Evolutionary conservation across 2,797 vertebrate genomes (phyloP), one percentile per base, ranked within the genome.

Genomic region (Oreortyx pictus): DNA sequence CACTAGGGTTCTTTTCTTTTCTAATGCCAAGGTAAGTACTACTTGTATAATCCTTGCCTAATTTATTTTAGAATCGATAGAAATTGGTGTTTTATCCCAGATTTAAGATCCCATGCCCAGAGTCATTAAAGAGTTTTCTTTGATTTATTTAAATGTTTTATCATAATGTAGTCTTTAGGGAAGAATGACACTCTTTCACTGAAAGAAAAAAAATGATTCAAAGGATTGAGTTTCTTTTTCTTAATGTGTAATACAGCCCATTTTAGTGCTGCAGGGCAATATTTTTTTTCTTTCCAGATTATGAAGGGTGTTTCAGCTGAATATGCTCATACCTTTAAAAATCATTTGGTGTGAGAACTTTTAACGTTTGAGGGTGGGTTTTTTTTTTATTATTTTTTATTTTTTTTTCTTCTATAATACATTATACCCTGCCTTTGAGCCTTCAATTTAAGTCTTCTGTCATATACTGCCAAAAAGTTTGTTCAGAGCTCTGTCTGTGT

Each of bases 391-490:
- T 41, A 14, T 41, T 41, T 41, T 5, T 39, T 39, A 39, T 39
- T 39, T 52, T 50, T 89, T 92, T 78, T 60, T 73, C 70, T 62
- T 82, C 62, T 90, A 37, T 90, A 89, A 96, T 74, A 92, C 70
- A 49, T 56, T 72, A 78, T 96, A 96, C 90, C 81, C 85, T 97
- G 94, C 96, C 97, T 97, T 97, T 97, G 96, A 97, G 95, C 96
- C 96, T 97, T 97, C 93, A 94, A 94, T 98, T 97, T 97, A 97
- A 97, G 86, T 96, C 93, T 96, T 97, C 97, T 98, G 96, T 98
- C 97, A 97, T 98, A 97, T 96, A 96, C 94, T 97, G 97, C 97
- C 98, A 98, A 96, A 96, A 98, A 95, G 91, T 95, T 97, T 97
- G 96, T 97, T 98, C 96, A 97, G 94, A 97, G 84, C 77, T 89